Conservation (phyloP, 30 jellyfish, hydroid and myxozoan genomes). For the Calvadosia cruxmelitensis region DNA sequence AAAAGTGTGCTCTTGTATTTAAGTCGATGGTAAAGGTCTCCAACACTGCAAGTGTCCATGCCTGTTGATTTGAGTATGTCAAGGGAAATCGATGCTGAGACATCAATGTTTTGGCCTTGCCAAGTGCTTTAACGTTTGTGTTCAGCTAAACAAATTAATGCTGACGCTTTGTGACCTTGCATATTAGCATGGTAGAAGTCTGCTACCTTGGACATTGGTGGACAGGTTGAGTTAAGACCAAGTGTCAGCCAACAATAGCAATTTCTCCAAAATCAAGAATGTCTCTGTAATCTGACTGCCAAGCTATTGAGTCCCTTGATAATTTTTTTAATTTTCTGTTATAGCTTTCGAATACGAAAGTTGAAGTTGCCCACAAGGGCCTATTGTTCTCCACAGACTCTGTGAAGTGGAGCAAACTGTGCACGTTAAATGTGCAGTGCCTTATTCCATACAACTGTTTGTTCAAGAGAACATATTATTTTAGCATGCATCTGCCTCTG, state of each 20-base stretch:
- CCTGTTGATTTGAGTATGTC: not conserved
- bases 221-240: not conserved
- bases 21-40: not conserved
- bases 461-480: not conserved
- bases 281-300: not conserved
- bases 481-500: constrained; percentile 1
- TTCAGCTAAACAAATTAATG: not conserved
- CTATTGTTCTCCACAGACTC: not conserved
- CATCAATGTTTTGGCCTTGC: not conserved
- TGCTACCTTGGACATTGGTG: not conserved
- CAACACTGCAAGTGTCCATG: not conserved
- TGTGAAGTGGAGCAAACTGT: not conserved
- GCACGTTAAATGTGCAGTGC: not conserved
- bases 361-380: not conserved
- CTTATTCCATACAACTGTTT: not conserved
- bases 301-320: not conserved
- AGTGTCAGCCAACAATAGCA: not conserved
- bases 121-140: not conserved
- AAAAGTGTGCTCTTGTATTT: not conserved
- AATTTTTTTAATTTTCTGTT: not conserved
- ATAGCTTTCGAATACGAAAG: not conserved
- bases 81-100: not conserved
- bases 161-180: not conserved
- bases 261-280: not conserved
- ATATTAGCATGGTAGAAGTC: not conserved